These are phyloP conservation scores for Drosophila sp. DNA, from an alignment of 1,140 invertebrate genomes.

Conservation along the genomic window DNA sequence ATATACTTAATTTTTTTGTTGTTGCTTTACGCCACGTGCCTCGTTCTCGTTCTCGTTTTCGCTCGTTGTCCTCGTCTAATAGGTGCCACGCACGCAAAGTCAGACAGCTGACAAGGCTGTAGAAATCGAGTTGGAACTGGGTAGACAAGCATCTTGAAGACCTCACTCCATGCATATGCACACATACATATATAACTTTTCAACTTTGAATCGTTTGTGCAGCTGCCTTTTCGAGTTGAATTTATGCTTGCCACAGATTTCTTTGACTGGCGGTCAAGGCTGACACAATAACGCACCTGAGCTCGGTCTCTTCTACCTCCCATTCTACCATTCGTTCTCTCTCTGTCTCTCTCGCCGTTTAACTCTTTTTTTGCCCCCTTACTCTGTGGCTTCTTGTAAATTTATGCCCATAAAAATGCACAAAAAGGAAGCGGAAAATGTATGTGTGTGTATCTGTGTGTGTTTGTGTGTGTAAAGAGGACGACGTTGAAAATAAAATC, in stretches of 20 bases:
- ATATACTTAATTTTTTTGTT: no score
- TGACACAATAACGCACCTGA: constrained; percentile 68
- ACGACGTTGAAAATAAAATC: constrained; percentile 78
- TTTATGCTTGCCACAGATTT: constrained; percentile 70
- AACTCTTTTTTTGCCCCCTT: no score
- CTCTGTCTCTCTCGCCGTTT: no score
- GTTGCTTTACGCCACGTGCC: constrained; percentile 56
- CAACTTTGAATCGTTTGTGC: constrained; percentile 47
- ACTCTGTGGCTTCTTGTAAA: constrained; percentile 68
- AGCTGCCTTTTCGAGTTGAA: constrained; percentile 46
- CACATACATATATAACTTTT: constrained; percentile 62
- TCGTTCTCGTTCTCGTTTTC: constrained; percentile 38
- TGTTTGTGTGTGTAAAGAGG: constrained; percentile 60
- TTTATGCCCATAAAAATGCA: constrained; percentile 79
- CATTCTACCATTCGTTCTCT: background rate
- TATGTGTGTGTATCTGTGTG: constrained; percentile 36
- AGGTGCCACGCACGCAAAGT: constrained; percentile 60
- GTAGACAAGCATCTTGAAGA: constrained; percentile 74
- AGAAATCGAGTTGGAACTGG: constrained; percentile 30
- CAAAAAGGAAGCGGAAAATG: constrained; percentile 74
- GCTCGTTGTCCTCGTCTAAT: constrained; percentile 54
- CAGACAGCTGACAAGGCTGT: constrained; percentile 24
- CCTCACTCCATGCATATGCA: constrained; percentile 54
- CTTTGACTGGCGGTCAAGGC: constrained; percentile 66
- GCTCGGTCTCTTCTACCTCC: background rate